Percentiles rank a stretch among this genome's conserved stretches.
Evolutionary conservation across 1,140 invertebrate species (phyloP).

Genomic region (Diprion similis): DNA sequence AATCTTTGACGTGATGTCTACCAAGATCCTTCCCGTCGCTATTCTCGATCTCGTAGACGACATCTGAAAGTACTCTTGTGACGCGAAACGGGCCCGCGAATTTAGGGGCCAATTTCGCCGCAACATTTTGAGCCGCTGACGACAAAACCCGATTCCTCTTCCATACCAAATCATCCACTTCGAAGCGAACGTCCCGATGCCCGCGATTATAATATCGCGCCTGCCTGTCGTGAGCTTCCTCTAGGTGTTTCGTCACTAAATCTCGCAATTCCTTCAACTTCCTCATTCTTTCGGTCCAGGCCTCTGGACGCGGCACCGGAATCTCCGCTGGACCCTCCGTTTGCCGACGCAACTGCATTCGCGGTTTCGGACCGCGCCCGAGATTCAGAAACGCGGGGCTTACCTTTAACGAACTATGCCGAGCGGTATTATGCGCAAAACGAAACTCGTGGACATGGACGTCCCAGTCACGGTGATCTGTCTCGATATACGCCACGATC

Average conservation of each 20-base stretch:
- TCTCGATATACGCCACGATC: constrained; percentile 34
- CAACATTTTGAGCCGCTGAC: constrained; percentile 27
- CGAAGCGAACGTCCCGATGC: constrained; percentile 18
- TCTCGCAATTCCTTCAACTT: constrained; percentile 20
- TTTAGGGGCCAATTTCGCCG: constrained; percentile 44
- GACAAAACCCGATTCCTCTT: constrained; percentile 35
- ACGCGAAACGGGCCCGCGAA: constrained; percentile 48
- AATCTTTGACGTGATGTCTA: constrained; percentile 20
- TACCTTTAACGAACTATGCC: constrained; percentile 2
- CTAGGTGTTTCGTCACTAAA: constrained; percentile 12
- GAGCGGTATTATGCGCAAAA: constrained; percentile 33
- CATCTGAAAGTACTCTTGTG: constrained; percentile 27
- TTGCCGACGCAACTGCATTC: neutral
- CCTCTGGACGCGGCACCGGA: neutral
- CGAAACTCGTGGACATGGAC: constrained; percentile 37
- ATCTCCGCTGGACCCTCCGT: neutral
- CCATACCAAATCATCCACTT: constrained; percentile 28
- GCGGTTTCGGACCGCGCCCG: constrained; percentile 15
- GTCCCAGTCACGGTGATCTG: constrained; percentile 54
- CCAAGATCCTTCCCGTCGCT: neutral
- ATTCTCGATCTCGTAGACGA: constrained; percentile 32
- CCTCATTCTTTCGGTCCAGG: constrained; percentile 22
- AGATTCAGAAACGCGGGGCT: constrained; percentile 25
- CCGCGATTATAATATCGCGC: constrained; percentile 27
- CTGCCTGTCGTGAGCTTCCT: constrained; percentile 24